Conservation (phyloP, 2,113 vertebrate genomes). For the Corydoras sp. region DNA sequence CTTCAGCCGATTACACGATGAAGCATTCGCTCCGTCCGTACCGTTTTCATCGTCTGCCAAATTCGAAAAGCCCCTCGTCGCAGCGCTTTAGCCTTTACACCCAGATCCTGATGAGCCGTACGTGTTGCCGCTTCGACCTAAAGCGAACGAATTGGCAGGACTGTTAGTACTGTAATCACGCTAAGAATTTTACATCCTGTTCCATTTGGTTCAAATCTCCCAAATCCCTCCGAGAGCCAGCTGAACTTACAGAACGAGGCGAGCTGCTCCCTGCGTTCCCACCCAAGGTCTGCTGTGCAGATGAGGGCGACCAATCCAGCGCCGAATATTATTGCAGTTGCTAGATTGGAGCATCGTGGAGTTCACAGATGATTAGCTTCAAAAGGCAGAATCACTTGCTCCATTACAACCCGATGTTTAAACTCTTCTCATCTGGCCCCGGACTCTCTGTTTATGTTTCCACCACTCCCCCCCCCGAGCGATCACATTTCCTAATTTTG, state of each 20-base stretch:
- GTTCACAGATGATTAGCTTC: slow-evolving; percentile 71
- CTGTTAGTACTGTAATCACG: too few relatives aligned
- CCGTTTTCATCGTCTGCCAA: too few relatives aligned
- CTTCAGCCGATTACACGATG: too few relatives aligned
- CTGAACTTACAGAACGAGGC: background rate
- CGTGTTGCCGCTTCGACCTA: too few relatives aligned
- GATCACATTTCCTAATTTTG: slow-evolving; percentile 16
- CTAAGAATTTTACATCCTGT: background rate
- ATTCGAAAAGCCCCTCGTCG: too few relatives aligned
- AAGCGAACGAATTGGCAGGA: too few relatives aligned
- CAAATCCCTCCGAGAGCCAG: background rate
- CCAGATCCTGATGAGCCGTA: too few relatives aligned
- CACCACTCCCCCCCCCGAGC: slow-evolving; percentile 43
- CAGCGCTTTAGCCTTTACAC: too few relatives aligned
- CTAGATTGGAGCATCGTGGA: slow-evolving; percentile 58
- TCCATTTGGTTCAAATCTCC: background rate
- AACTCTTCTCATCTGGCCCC: slow-evolving; percentile 58
- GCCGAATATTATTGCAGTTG: slow-evolving; percentile 64
- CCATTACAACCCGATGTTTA: slow-evolving; percentile 63
- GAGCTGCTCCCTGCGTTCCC: slow-evolving; percentile 29
- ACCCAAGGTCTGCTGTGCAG: slow-evolving; percentile 59
- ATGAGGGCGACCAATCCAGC: slow-evolving; percentile 54
- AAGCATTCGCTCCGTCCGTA: too few relatives aligned
- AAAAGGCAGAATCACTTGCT: slow-evolving; percentile 68
- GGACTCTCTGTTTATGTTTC: slow-evolving; percentile 61